Base-by-base conservation (phyloP, 1,140 invertebrate species). In the Aphidius gifuensis region DNA sequence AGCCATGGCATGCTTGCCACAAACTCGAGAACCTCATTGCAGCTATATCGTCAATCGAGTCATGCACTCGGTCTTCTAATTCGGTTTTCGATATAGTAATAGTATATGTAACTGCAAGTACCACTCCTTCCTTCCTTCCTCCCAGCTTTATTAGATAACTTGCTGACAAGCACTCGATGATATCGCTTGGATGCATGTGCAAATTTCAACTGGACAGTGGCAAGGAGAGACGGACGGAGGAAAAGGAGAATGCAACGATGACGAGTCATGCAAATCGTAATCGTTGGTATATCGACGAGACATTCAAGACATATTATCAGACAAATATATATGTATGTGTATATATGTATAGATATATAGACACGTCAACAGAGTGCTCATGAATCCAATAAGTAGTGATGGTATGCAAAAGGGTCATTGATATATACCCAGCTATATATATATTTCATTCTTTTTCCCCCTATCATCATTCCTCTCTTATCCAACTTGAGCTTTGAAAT, bases 261-360 rank as follows among this genome's bases (percentile, higher is more conserved):
- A 16, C 54, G 50, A 59, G 47, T 65, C 60, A 60, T 58, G 58
- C 60, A 32, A 61, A 44, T 55, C 49, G 62, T 50, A 65, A 51
- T 53, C 62, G 44, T 32, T 55, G n/a, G 64, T 68, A 69, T 73
- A 69, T 70, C 70, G 66, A 66, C 64, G 71, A 74, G 74, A 79
- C 77, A 79, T 75, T 74, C 74, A 70, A 72, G 70, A 75, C 71
- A 76, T 76, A 16, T 16, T 16, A 77, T 75, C 74, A 71, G 69
- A 71, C 68, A 68, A 72, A 71, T 74, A 78, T 79, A 77, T 76
- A 76, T 74, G 75, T 79, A 77, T 76, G 75, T 74, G 75, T 77
- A 75, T 75, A n/a, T n/a, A n/a, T n/a, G n/a, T n/a, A n/a, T n/a
- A n/a, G n/a, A n/a, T n/a, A n/a, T n/a, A 32, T 32, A 32, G 2